phyloP scores from a whole-genome alignment of 2,888 invertebrate species.

The Zelleria hepariella region DNA sequence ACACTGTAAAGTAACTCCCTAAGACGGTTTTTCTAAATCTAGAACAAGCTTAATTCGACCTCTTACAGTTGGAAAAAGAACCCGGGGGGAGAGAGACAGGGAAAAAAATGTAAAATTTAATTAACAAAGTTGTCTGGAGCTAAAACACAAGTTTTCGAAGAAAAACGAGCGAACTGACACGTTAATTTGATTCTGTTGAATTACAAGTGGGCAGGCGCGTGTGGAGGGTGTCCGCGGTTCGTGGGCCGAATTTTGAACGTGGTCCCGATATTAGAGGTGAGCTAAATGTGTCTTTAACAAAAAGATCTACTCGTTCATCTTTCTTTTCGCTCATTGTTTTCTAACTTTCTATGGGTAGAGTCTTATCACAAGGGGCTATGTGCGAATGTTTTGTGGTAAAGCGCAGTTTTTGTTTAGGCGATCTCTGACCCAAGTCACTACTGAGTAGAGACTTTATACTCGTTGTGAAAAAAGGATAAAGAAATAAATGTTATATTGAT shows the following conservation, averaged over 20 bases:
- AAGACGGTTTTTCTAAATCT: background rate
- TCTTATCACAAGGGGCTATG: too few relatives aligned
- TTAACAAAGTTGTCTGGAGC: conserved; percentile 65
- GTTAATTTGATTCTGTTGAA: conserved; percentile 64
- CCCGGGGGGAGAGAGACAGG: conserved; percentile 25
- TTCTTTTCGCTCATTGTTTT: too few relatives aligned
- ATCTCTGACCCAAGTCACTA: too few relatives aligned
- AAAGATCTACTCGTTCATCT: too few relatives aligned
- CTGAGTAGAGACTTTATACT: too few relatives aligned
- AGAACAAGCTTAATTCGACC: conserved; percentile 37
- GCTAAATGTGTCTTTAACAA: too few relatives aligned
- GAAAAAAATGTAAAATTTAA: conserved; percentile 63
- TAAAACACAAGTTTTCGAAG: conserved; percentile 67
- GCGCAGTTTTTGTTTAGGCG: too few relatives aligned
- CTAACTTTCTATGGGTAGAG: too few relatives aligned
- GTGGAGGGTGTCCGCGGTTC: conserved; percentile 31
- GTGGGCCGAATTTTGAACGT: conserved; percentile 32
- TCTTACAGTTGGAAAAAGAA: conserved; percentile 7
- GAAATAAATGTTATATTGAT: too few relatives aligned
- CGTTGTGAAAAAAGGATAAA: too few relatives aligned
- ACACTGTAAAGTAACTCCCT: conserved; percentile 26
- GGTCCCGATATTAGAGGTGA: too few relatives aligned
- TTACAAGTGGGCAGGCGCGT: conserved; percentile 51
- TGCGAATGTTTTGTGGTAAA: too few relatives aligned
- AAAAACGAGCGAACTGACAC: conserved; percentile 64